phyloP scores from a whole-genome alignment of 2,888 invertebrate genomes.

The Brachylomia viminalis region DNA sequence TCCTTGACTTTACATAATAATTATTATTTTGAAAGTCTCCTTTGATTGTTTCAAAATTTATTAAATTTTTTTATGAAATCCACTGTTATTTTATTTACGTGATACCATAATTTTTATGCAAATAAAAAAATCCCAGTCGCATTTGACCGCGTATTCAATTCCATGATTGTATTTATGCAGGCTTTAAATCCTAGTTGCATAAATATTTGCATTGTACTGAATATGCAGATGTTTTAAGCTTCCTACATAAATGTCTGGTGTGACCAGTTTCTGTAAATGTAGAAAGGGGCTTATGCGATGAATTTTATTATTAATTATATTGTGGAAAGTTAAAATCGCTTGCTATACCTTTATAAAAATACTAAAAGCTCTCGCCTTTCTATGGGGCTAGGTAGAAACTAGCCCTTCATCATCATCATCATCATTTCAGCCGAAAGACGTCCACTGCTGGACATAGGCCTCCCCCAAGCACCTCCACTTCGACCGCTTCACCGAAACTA shows the following conservation, averaged over 20 bases:
- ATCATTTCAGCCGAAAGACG: too few relatives aligned
- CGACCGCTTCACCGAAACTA: too few relatives aligned
- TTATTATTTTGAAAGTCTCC: not conserved
- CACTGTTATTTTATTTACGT: not conserved
- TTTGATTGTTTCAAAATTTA: not conserved
- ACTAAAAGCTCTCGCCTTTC: not conserved
- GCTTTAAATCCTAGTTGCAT: constrained; percentile 54
- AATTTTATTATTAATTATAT: constrained; percentile 4
- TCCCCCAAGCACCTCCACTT: too few relatives aligned
- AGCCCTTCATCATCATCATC: too few relatives aligned
- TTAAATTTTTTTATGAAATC: not conserved
- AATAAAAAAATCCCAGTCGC: constrained; percentile 28
- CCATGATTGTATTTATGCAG: constrained; percentile 36
- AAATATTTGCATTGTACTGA: constrained; percentile 57
- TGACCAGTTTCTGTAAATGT: constrained; percentile 26
- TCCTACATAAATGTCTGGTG: constrained; percentile 4
- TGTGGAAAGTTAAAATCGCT: not conserved
- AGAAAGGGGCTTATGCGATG: constrained; percentile 8
- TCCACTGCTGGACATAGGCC: too few relatives aligned
- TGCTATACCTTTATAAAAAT: not conserved
- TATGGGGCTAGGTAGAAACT: not conserved
- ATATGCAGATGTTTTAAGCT: constrained; percentile 55
- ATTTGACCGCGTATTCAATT: constrained; percentile 34
- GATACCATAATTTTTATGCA: constrained; percentile 26
- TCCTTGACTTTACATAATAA: too few relatives aligned